Evolutionary conservation across 53 echinoderm and acorn worm genomes (phyloP).

Genomic region (Echinarachnius parma): DNA sequence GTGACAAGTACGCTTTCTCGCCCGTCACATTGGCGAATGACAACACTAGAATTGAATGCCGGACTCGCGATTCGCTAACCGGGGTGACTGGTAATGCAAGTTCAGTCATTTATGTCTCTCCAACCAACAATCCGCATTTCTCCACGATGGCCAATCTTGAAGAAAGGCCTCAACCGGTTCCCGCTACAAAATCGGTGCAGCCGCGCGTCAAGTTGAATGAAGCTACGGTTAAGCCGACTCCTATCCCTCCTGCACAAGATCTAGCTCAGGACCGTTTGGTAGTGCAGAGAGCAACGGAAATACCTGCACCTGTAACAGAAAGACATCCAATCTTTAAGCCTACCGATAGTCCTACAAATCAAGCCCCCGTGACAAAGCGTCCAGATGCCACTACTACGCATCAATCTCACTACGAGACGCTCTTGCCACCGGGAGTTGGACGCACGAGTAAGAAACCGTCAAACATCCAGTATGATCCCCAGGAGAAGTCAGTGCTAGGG

Average conservation of each 20-base stretch:
- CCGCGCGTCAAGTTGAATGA: too few species aligned
- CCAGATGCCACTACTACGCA: not conserved
- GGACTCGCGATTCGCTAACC: slow-evolving; percentile 14
- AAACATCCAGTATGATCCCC: slow-evolving; percentile 17
- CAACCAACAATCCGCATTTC: not conserved
- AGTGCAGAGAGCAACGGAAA: not conserved
- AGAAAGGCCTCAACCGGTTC: too few species aligned
- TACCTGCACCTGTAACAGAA: not conserved
- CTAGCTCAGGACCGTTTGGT: not conserved
- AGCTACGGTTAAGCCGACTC: too few species aligned
- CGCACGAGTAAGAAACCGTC: not conserved
- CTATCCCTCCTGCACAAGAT: too few species aligned
- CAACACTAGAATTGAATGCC: slow-evolving; percentile 19
- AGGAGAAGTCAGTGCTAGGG: not conserved
- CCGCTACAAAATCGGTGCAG: too few species aligned
- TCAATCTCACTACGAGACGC: too few species aligned
- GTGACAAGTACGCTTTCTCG: slow-evolving; percentile 14
- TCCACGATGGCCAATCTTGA: too few species aligned
- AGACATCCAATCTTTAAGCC: not conserved
- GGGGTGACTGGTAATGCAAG: slow-evolving; percentile 35
- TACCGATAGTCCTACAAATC: too few species aligned
- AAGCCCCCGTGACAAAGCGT: not conserved
- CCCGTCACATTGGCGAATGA: slow-evolving; percentile 16
- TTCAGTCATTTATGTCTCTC: slow-evolving; percentile 19
- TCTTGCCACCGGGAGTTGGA: not conserved